Conservation (phyloP, 2,888 invertebrate species). For the Athalia rosae region DNA sequence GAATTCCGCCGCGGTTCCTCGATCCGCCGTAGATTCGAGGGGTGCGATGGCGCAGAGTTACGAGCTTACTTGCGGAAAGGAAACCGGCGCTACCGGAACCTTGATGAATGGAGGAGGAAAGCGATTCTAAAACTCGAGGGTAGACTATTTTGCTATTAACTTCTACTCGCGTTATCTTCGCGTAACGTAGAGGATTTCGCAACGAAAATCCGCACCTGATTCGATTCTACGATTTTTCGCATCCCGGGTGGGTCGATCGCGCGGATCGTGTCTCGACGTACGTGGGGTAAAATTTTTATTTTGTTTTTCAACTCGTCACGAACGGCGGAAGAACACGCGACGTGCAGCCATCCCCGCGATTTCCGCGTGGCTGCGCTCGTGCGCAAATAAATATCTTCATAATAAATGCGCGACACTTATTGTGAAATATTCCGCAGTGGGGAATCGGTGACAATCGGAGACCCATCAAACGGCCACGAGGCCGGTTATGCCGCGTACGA, state of each 20-base stretch:
- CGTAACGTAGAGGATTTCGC: too few relatives aligned
- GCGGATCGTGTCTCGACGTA: too few relatives aligned
- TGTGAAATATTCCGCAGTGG: slow-evolving; percentile 13
- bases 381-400: not conserved
- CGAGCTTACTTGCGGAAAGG: not conserved
- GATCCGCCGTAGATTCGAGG: not conserved
- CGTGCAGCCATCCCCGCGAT: too few relatives aligned
- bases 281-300: too few relatives aligned
- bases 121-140: slow-evolving; percentile 12
- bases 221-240: too few relatives aligned
- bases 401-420: not conserved
- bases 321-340: too few relatives aligned
- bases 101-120: not conserved
- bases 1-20: not conserved
- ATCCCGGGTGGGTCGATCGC: too few relatives aligned
- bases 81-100: slow-evolving; percentile 7
- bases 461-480: slow-evolving; percentile 43
- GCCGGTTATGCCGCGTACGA: slow-evolving; percentile 57
- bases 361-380: not conserved
- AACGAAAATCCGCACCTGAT: too few relatives aligned
- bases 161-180: too few relatives aligned
- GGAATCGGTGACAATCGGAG: slow-evolving; percentile 30
- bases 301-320: too few relatives aligned
- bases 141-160: not conserved
- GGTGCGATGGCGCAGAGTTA: not conserved